Percentiles rank a stretch among this genome's conserved stretches.
Conservation (phyloP, 2,888 invertebrate genomes). For the Pristionchus exspectatus region DNA sequence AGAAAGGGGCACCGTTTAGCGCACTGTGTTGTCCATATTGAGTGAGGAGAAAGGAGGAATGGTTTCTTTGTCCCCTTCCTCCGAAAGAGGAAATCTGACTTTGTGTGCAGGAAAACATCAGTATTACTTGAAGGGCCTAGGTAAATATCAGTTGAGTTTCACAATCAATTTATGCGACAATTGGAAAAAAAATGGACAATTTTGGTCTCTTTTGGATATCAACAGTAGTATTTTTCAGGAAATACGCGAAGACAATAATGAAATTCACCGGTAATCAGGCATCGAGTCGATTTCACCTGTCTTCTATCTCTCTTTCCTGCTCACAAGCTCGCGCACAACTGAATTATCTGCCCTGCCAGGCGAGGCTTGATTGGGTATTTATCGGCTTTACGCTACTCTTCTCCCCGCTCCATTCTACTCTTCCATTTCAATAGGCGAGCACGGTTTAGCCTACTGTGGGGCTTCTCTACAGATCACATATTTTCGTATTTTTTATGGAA, state of each 20-base stretch:
- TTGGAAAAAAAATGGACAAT: neutral
- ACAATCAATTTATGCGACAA: no score
- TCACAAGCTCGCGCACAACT: conserved; percentile 11
- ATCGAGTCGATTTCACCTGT: conserved; percentile 34
- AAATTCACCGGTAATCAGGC: neutral
- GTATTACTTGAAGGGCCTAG: neutral
- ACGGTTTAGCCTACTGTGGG: conserved; percentile 23
- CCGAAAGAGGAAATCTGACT: conserved; percentile 1
- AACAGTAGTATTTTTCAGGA: neutral
- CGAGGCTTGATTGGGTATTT: conserved; percentile 43
- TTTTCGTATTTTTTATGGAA: no score
- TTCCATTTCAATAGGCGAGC: neutral
- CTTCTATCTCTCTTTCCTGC: neutral
- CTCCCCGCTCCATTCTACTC: neutral
- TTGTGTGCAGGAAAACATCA: neutral
- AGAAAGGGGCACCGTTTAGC: conserved; percentile 17
- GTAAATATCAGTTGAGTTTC: neutral
- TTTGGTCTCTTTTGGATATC: neutral
- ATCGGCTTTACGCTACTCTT: conserved; percentile 36
- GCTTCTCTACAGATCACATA: neutral
- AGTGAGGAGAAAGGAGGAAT: conserved; percentile 20
- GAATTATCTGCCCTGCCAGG: conserved; percentile 5
- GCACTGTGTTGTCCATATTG: conserved; percentile 33
- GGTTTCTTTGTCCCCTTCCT: conserved; percentile 15
- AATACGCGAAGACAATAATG: neutral